Percentiles rank a stretch among this genome's conserved stretches.
Conservation (phyloP, 2,888 invertebrate genomes). For the Dioctria linearis region DNA sequence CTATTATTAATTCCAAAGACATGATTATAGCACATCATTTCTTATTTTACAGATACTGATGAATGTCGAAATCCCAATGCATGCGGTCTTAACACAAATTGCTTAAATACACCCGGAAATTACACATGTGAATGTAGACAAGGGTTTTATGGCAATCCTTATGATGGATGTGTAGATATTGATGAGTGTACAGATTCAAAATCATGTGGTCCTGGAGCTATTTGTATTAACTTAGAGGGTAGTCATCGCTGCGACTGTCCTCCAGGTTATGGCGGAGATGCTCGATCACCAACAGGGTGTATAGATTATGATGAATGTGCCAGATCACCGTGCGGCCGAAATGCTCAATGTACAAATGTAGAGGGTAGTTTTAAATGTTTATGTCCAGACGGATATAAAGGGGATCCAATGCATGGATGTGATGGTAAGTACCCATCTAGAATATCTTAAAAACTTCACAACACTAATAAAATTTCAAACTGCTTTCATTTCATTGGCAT, state of each 20-base stretch:
- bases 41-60: constrained; percentile 80
- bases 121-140: constrained; percentile 88
- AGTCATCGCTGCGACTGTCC: constrained; percentile 89
- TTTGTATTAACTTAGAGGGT: constrained; percentile 86
- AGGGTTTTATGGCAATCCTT: constrained; percentile 89
- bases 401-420: constrained; percentile 83
- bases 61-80: constrained; percentile 87
- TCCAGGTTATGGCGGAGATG: constrained; percentile 85
- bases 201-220: constrained; percentile 85
- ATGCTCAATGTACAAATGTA: constrained; percentile 84
- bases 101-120: constrained; percentile 89
- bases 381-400: constrained; percentile 87
- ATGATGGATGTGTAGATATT: constrained; percentile 83
- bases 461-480: constrained; percentile 33
- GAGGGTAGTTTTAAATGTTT: constrained; percentile 85
- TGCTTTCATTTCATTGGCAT: constrained; percentile 34
- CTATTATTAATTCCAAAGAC: too few relatives aligned
- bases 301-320: constrained; percentile 83
- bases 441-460: neutral
- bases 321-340: constrained; percentile 82
- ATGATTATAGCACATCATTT: neutral
- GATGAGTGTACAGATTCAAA: constrained; percentile 84
- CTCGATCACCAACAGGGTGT: constrained; percentile 79
- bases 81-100: constrained; percentile 86
- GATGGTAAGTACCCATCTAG: constrained; percentile 74